phyloP scores from a whole-genome alignment of 2,888 invertebrate genomes.

The Marronus borbonicus region DNA sequence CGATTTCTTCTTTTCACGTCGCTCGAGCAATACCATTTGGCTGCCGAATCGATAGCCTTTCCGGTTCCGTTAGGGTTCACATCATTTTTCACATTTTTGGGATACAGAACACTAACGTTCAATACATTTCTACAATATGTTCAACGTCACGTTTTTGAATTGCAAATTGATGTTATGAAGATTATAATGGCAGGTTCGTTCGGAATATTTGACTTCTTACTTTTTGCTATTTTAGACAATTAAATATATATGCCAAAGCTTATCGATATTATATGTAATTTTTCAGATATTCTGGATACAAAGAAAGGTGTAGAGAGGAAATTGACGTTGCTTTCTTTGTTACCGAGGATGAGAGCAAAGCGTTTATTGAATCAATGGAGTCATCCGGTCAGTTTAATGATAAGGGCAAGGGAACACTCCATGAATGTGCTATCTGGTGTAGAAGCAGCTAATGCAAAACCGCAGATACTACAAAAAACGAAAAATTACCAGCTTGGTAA shows the following conservation, averaged over 20 bases:
- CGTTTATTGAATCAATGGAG: slow-evolving; percentile 85
- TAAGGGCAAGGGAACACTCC: slow-evolving; percentile 87
- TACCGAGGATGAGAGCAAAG: slow-evolving; percentile 85
- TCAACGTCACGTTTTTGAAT: slow-evolving; percentile 85
- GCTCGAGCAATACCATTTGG: slow-evolving; percentile 86
- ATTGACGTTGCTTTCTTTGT: slow-evolving; percentile 80
- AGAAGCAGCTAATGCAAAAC: slow-evolving; percentile 68
- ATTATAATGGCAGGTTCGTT: slow-evolving; percentile 81
- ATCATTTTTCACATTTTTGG: slow-evolving; percentile 91
- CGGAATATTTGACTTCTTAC: background rate
- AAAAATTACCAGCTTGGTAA: slow-evolving; percentile 59
- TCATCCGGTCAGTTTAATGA: slow-evolving; percentile 82
- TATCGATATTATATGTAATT: background rate
- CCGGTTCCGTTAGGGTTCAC: slow-evolving; percentile 90
- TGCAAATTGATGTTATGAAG: slow-evolving; percentile 91
- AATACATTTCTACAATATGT: slow-evolving; percentile 89
- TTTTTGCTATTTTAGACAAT: too few relatives aligned
- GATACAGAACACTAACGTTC: slow-evolving; percentile 84
- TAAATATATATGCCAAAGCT: background rate
- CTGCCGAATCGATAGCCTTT: slow-evolving; percentile 85
- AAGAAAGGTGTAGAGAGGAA: slow-evolving; percentile 78
- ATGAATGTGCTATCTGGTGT: slow-evolving; percentile 85
- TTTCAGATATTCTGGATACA: slow-evolving; percentile 71
- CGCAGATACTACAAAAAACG: slow-evolving; percentile 61
- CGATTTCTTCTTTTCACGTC: slow-evolving; percentile 83